These are phyloP conservation scores for Polypterus senegalus DNA, from an alignment of 2,113 vertebrate species.

Conservation along the genomic window DNA sequence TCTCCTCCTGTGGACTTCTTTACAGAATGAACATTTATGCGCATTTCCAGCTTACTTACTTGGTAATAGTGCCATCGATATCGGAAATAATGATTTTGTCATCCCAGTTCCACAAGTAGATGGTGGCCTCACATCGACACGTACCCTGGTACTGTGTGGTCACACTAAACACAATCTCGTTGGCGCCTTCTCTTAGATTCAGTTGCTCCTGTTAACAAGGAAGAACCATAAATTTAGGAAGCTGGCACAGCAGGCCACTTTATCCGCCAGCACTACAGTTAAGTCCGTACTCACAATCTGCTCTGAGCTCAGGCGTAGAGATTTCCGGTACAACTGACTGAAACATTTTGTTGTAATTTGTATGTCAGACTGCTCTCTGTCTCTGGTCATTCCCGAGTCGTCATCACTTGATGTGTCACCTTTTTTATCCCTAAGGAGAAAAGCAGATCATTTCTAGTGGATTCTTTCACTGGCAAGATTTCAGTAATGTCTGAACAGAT, in stretches of 20 bases:
- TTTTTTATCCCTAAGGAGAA: constrained; percentile 34
- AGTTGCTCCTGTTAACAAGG: constrained; percentile 46
- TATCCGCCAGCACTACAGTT: too few species aligned
- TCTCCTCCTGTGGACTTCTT: too few species aligned
- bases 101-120: constrained; percentile 88
- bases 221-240: neutral
- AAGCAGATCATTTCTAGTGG: neutral
- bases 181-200: constrained; percentile 76
- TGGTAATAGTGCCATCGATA: constrained; percentile 93
- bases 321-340: constrained; percentile 66
- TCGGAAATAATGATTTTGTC: constrained; percentile 86
- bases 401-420: constrained; percentile 44
- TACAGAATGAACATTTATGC: neutral
- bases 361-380: constrained; percentile 23
- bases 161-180: constrained; percentile 79
- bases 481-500: too few species aligned
- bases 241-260: neutral
- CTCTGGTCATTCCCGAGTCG: constrained; percentile 14
- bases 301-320: constrained; percentile 71
- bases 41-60: constrained; percentile 42
- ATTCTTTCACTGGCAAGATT: too few species aligned
- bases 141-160: constrained; percentile 93
- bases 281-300: constrained; percentile 62
- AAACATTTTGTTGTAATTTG: constrained; percentile 34
- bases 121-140: constrained; percentile 78